Base-by-base conservation (phyloP, 2,888 invertebrate species). In the Galerucella nymphaeae region DNA sequence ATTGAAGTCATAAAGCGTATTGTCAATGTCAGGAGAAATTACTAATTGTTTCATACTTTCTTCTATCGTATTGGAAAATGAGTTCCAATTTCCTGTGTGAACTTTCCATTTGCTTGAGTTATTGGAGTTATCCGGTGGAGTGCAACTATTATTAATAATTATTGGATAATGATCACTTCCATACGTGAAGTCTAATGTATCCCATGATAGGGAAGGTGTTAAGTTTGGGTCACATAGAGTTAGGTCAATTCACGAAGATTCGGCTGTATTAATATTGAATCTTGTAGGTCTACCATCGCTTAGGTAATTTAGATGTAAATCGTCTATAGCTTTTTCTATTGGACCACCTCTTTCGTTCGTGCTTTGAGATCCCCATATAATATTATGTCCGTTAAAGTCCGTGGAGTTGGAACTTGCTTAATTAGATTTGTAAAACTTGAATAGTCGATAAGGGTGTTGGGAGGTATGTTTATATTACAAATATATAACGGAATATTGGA, bases 271-370 rank as follows among this genome's bases (percentile, higher is more conserved):
- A 53, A 14, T 66, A 42, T 66, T 66, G 16, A 66, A 66, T 41
- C 66, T 38, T 30, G 66, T 57, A 6, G 66, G 66, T 55, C 66
- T 57, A 16, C 42, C 66, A 41, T 66, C 66, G 38, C 57, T 57
- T 57, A 66, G 9, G 9, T 55, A 18, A 16, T 13, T 41, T 16
- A 66, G 18, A 41, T 66, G 53, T n/a, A 55, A 66, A 41, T 57
- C 38, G 30, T 66, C 57, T 6, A 57, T 38, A 18, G 41, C 18
- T 66, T 55, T 16, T 57, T 55, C 57, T 10, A 66, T 66, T 9
- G 57, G 16, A 20, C 42, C 16, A 1, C 66, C 57, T 57, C 57
- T 55, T 10, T 16, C 10, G 41, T 66, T 55, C n/a, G 9, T 66
- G 38, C 41, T 14, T 16, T 3, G 20, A 41, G 55, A 57, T 11